A percentile compares a stretch with the other conserved stretches of the same genome.
phyloP scores from a whole-genome alignment of 1,140 invertebrate species.

The Zaprionus nigranus region DNA sequence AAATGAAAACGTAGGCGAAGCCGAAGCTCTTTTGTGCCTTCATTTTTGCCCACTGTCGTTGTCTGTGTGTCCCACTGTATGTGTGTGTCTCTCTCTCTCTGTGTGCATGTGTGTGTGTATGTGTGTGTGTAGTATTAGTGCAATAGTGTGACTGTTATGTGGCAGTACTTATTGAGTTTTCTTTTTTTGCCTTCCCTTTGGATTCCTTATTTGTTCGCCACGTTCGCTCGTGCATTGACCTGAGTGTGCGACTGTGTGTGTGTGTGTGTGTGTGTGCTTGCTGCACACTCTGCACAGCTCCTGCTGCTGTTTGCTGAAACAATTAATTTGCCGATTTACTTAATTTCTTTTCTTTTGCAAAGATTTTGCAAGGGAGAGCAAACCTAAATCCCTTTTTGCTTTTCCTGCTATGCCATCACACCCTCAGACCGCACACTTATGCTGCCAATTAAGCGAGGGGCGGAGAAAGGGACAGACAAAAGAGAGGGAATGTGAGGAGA shows the following conservation, averaged over 20 bases:
- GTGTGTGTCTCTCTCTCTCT: constrained; percentile 9
- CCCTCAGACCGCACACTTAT: constrained; percentile 15
- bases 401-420: background rate
- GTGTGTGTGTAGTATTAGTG: background rate
- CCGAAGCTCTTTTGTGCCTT: constrained; percentile 29
- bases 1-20: constrained; percentile 22
- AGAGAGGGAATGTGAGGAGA: too few species aligned
- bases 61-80: background rate
- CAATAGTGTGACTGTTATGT: background rate
- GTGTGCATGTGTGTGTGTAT: background rate
- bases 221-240: constrained; percentile 33
- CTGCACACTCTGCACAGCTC: background rate
- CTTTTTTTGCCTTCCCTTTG: constrained; percentile 2
- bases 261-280: constrained; percentile 13
- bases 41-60: constrained; percentile 14
- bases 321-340: constrained; percentile 73
- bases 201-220: background rate
- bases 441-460: constrained; percentile 40
- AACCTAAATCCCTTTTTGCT: constrained; percentile 9
- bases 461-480: background rate
- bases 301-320: constrained; percentile 26
- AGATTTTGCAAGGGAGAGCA: constrained; percentile 29
- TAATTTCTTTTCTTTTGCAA: constrained; percentile 53
- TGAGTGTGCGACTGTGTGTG: constrained; percentile 6
- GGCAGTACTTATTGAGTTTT: constrained; percentile 30